phyloP scores from a whole-genome alignment of 2,113 vertebrate species.

The Procavia capensis region DNA sequence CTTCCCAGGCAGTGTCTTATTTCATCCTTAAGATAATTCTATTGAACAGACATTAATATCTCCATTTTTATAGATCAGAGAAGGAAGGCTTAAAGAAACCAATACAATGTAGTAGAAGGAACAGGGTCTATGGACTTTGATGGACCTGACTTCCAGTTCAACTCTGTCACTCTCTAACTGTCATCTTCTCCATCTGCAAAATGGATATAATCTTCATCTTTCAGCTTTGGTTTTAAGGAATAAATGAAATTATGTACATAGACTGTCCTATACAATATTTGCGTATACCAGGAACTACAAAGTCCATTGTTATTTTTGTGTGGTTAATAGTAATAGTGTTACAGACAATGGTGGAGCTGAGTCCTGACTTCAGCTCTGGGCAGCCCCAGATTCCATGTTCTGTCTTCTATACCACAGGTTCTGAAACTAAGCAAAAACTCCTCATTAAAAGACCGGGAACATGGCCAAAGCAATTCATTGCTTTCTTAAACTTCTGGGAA shows the following conservation, averaged over 20 bases:
- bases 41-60: background rate
- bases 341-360: background rate
- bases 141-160: background rate
- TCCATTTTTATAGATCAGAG: background rate
- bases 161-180: background rate
- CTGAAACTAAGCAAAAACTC: background rate
- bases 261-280: background rate
- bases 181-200: background rate
- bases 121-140: background rate
- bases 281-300: background rate
- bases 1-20: background rate
- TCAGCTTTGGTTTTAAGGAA: background rate
- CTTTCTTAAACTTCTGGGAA: slow-evolving; percentile 55
- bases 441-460: slow-evolving; percentile 22
- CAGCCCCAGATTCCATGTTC: background rate
- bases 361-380: background rate
- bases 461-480: slow-evolving; percentile 15
- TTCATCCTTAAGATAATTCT: background rate
- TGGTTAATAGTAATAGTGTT: background rate
- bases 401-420: background rate
- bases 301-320: background rate
- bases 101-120: background rate
- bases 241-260: background rate
- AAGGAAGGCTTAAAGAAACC: background rate
- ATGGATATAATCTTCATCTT: background rate